These are phyloP conservation scores for Coturnix japonica DNA, from an alignment of 2,113 vertebrate species.

Conservation along the genomic window DNA sequence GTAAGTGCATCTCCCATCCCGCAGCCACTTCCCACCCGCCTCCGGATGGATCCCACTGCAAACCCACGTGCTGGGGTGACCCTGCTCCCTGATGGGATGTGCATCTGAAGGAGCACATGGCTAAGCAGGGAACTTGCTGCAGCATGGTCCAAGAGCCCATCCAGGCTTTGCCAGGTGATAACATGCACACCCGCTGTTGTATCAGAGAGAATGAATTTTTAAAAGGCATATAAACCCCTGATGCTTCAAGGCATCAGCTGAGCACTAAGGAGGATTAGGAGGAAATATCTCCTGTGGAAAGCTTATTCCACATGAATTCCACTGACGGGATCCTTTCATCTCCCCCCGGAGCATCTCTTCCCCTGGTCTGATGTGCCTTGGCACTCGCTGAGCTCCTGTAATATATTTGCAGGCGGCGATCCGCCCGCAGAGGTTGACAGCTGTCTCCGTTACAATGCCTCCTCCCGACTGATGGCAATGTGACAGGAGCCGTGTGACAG, in stretches of 20 bases:
- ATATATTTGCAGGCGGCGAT: not conserved
- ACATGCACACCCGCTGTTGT: not conserved
- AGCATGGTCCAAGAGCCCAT: rapidly evolving
- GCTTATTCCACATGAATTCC: slow-evolving; percentile 72
- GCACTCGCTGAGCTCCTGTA: slow-evolving; percentile 49
- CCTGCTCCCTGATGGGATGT: not conserved
- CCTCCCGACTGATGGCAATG: not conserved
- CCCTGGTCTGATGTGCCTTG: slow-evolving; percentile 61
- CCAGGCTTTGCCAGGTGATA: not conserved
- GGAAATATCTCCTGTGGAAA: slow-evolving; percentile 65
- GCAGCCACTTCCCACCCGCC: not conserved
- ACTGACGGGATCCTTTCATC: slow-evolving; percentile 70
- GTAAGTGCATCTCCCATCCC: not conserved
- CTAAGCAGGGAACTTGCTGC: not conserved
- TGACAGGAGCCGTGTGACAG: not conserved
- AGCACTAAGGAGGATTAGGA: slow-evolving; percentile 64
- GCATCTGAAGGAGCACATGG: rapidly evolving
- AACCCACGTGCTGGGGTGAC: not conserved
- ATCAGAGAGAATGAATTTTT: slow-evolving; percentile 48
- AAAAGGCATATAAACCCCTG: slow-evolving; percentile 50
- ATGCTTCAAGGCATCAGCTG: slow-evolving; percentile 61
- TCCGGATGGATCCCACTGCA: not conserved
- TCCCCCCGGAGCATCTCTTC: slow-evolving; percentile 56
- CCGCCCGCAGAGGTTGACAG: slow-evolving; percentile 44
- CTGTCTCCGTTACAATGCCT: not conserved